Base-by-base conservation (phyloP, 92 coral and sea anemone species). In the Umimayanthus kanabou region DNA sequence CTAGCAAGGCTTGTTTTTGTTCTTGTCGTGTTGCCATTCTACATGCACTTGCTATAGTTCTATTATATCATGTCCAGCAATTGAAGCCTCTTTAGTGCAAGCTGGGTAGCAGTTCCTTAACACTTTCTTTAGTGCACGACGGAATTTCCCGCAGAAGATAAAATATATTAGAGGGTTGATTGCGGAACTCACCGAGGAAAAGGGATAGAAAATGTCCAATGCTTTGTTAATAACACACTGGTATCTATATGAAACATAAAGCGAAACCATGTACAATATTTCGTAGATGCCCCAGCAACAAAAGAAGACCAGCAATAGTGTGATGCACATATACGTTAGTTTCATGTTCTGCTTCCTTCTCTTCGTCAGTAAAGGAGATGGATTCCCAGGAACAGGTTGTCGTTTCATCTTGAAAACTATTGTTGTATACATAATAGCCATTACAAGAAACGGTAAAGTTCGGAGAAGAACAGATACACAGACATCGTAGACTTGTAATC, bases 281-380 rank as follows among this genome's bases (percentile, higher is more conserved):
- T 80, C 85, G 72, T 80, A 80, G 45, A 80, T 39, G 18, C 85
- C 85, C 85, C 85, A 80, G 73, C 72, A 80, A 30, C 85, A 80
- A 70, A 80, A 80, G 43, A 80, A 80, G n/a, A 80, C 10, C 50
- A 80, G 69, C 72, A 80, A 20, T 25, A 80, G 16, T 0, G 73
- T 61, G 28, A 80, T 18, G 29, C 85, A 80, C 85, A 80, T 80
- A 13, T 64, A 33, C 6, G 85, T 80, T 20, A 80, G 73, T 30
- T 80, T 80, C 23, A 14, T 7, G 53, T 80, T 80, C 72, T 80
- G 85, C 45, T 58, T 80, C 55, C 73, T 80, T 58, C 85, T 61
- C 85, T 37, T 80, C 37, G 45, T 80, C 72, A 80, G 69, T 18
- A 37, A 58, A 22, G 42, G 47, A 7, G 73, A 28, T 64, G 49